A percentile compares a stretch with the other conserved stretches of the same genome.
Conservation (phyloP, 2,797 vertebrate genomes). For the Pogonophryne albipinna region DNA sequence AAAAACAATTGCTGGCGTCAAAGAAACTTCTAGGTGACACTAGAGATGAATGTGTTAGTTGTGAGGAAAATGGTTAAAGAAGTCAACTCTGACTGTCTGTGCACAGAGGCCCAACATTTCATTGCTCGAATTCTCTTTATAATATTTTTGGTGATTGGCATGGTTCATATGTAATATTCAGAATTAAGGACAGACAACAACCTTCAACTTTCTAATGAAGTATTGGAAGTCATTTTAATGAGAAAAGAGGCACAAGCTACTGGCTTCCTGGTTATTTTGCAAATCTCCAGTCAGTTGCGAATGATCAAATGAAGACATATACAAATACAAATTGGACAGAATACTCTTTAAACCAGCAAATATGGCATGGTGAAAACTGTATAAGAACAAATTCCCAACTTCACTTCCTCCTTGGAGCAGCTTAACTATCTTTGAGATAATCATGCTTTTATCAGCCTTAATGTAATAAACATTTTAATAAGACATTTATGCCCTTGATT, state of each 20-base stretch:
- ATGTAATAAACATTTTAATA: background rate
- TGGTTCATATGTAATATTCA: background rate
- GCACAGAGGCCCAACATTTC: too few species aligned
- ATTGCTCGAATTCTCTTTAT: too few species aligned
- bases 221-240: background rate
- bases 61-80: too few species aligned
- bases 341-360: background rate
- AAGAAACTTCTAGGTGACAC: background rate
- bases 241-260: background rate
- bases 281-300: background rate
- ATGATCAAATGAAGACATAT: background rate
- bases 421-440: background rate
- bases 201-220: too few species aligned
- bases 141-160: background rate
- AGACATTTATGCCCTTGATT: conserved; percentile 9
- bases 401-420: background rate
- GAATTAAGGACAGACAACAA: background rate
- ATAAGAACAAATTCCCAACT: background rate
- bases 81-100: too few species aligned
- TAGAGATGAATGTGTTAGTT: too few species aligned
- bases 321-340: background rate
- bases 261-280: too few species aligned
- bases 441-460: background rate
- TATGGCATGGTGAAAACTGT: background rate
- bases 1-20: background rate